phyloP scores from a whole-genome alignment of 2,797 vertebrate species.

The Darevskia mixta region DNA sequence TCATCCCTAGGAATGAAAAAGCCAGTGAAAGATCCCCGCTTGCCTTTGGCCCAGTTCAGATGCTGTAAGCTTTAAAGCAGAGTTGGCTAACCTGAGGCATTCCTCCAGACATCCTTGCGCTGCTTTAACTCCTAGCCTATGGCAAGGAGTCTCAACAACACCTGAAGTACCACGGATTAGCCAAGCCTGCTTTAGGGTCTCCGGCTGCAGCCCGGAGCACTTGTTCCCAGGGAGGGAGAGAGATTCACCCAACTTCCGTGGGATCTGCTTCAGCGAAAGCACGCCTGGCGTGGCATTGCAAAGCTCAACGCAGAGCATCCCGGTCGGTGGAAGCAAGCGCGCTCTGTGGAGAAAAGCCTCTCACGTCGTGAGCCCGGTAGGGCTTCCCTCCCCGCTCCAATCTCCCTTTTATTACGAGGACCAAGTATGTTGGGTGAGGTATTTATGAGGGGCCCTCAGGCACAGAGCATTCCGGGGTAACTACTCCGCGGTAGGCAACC shows the following conservation, averaged over 20 bases:
- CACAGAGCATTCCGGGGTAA: neutral
- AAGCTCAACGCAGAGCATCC: neutral
- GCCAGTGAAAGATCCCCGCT: neutral
- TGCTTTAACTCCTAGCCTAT: no score
- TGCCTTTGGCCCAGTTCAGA: neutral
- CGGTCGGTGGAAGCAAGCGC: no score
- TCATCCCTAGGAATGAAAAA: neutral
- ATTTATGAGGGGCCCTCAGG: neutral
- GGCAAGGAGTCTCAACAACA: no score
- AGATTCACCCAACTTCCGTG: neutral
- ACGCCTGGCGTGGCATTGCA: neutral
- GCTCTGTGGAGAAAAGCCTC: no score
- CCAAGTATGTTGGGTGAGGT: neutral
- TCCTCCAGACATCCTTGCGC: no score
- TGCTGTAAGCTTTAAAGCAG: neutral
- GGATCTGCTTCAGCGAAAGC: neutral
- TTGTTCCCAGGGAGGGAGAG: neutral
- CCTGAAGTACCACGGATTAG: no score
- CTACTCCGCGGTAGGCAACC: neutral
- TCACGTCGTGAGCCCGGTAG: neutral
- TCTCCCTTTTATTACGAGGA: neutral
- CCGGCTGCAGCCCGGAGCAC: no score
- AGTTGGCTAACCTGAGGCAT: no score
- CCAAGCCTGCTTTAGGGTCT: no score
- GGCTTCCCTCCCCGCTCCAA: neutral